phyloP scores from a whole-genome alignment of 2,888 invertebrate species.

The Phalera bucephala region DNA sequence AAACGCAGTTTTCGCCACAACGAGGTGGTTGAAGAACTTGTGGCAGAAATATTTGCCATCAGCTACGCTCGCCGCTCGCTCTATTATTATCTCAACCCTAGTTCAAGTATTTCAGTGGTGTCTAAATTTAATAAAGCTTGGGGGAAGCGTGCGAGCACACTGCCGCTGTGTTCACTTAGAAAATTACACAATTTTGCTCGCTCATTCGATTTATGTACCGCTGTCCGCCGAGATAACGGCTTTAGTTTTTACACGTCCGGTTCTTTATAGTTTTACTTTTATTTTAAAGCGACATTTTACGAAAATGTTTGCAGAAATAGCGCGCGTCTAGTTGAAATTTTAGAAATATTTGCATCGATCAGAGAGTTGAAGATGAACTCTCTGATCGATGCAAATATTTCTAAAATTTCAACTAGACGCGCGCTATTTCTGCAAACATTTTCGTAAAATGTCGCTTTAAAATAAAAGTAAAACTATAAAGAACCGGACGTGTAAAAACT shows the following conservation, averaged over 20 bases:
- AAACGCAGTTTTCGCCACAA: too few species aligned
- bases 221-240: slow-evolving; percentile 5
- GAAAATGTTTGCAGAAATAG: neutral
- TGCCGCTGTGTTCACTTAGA: slow-evolving; percentile 17
- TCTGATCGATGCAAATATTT: neutral
- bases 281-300: too few species aligned
- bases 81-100: slow-evolving; percentile 14
- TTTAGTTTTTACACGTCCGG: slow-evolving; percentile 15
- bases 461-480: too few species aligned
- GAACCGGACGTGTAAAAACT: too few species aligned
- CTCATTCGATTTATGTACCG: slow-evolving; percentile 22
- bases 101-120: too few species aligned
- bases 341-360: neutral
- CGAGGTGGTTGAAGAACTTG: too few species aligned
- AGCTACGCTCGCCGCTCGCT: slow-evolving; percentile 7
- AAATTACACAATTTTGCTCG: too few species aligned
- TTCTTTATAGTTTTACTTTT: too few species aligned
- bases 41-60: neutral
- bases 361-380: too few species aligned
- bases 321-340: neutral
- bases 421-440: neutral
- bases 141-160: slow-evolving; percentile 16
- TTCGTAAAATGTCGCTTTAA: too few species aligned
- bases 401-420: neutral
- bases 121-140: slow-evolving; percentile 31